These are phyloP conservation scores for Hemaris fuciformis DNA, from an alignment of 2,888 invertebrate genomes.

Conservation along the genomic window DNA sequence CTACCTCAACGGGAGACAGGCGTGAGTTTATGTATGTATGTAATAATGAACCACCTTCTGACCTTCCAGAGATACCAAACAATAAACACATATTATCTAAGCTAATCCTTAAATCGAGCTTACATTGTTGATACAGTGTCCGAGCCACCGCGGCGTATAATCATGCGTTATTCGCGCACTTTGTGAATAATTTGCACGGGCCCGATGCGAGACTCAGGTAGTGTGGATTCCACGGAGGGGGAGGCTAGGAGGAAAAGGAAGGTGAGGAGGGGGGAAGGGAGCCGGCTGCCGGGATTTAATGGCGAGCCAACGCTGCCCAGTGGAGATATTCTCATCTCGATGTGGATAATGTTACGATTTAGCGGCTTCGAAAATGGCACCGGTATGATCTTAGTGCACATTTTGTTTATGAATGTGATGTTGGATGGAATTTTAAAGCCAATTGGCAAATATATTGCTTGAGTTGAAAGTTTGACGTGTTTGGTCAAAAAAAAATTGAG, in stretches of 20 bases:
- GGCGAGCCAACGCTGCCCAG: conserved; percentile 47
- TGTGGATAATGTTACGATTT: conserved; percentile 53
- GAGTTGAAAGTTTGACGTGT: neutral
- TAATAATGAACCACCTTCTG: no score
- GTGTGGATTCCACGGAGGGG: conserved; percentile 6
- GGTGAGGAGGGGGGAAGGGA: conserved; percentile 25
- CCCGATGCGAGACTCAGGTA: conserved; percentile 27
- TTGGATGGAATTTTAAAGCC: neutral
- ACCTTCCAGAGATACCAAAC: no score
- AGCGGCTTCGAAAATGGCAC: conserved; percentile 49
- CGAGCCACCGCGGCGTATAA: conserved; percentile 49
- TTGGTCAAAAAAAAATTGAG: no score
- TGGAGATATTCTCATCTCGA: conserved; percentile 56
- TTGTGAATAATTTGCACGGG: conserved; percentile 68
- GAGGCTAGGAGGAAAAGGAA: conserved; percentile 22
- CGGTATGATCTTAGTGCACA: neutral
- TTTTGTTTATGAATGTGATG: neutral
- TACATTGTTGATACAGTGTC: conserved; percentile 31
- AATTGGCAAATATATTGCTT: neutral
- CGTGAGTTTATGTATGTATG: no score
- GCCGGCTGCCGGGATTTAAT: conserved; percentile 48
- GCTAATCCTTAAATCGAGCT: neutral
- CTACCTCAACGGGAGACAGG: no score
- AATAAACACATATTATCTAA: neutral
- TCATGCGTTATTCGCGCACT: conserved; percentile 56